Base-by-base conservation (phyloP, 2,797 vertebrate genomes). In the Helostoma temminkii region DNA sequence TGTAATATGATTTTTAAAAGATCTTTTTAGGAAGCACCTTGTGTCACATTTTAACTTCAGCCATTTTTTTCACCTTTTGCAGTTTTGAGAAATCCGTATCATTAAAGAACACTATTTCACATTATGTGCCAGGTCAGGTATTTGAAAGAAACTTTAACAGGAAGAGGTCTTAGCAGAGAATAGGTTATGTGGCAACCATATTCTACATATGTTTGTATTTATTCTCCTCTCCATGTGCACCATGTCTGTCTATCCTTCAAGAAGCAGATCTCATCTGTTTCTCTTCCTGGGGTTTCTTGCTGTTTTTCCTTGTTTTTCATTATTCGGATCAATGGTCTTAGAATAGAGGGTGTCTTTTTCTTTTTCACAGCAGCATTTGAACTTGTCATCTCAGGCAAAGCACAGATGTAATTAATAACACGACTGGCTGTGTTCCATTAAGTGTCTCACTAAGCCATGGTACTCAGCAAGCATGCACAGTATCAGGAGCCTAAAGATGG, bases 1-100 rank as follows among this genome's bases (percentile, higher is more conserved):
- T 63, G 42, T 79, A 71, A 63, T 79, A 72, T 74, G 61, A 30
- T 82, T 81, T 80, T 78, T 42, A 55, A 66, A 80, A 76, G 76
- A 80, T 81, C 25, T 70, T 76, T 84, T 66, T 71, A 62, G 16
- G 46, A 78, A 70, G 55, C 71, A 74, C 63, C 59, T 71, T 75
- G 63, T 77, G 66, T 69, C 37, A 25, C 56, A 46, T n/a, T 69
- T 62, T 52, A 56, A 67, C 77, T 66, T 83, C 55, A 76, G 67
- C 72, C 69, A 49, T 25, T 75, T 37, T 36, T 55, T 60, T 2
- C 9, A 2, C 5, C 9, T 2, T 53, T 22, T 14, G 7, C 6
- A 36, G 5, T 61, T 32, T 62, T 30, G 24, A 49, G 45, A 57
- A 30, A 57, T 64, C 42, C 68, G 30, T 39, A 37, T n/a, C 42